Base-by-base conservation (phyloP, 2,113 vertebrate species). In the Oryctolagus cuniculus region DNA sequence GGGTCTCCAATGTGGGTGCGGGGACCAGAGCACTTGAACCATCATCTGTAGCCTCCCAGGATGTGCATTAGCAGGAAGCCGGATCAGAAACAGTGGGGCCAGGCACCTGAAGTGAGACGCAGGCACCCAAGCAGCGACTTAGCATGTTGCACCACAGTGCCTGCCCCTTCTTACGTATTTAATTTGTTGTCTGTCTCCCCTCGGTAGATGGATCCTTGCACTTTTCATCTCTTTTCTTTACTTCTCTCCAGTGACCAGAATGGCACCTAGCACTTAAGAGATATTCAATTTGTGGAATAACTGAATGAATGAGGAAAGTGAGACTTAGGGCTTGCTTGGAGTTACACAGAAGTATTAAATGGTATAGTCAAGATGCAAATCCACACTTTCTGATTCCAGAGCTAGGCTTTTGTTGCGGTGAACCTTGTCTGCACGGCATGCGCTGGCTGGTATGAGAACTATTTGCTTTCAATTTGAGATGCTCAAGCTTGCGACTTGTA, bases 191-290 rank as follows among this genome's bases (percentile, higher is more conserved):
- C 72, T 58, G 29, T 73, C 24, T 82, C 31, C 31, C 31, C 31
- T 15, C n/a, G n/a, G 3, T 64, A 51, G n/a, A 73, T 67, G 17
- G 17, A 58, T 58, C 55, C 13, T 66, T 66, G 74, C 80, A 55
- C 69, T 86, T 44, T 66, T 78, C 64, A 34, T 78, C 38, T 91
- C 24, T 55, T 24, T 87, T 95, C 22, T 90, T 81, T 25, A 67
- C 24, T 44, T 58, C 8, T 67, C 12, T 34, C 34, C 34, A 81
- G 34, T 58, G 36, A 0, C 44, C 29, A 34, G 67, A 69, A 61
- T 29, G 22, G 5, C 36, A n/a, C 22, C 8, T 38, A 16, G 29
- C 44, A 75, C n/a, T 9, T 2, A 78, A 70, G 16, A 88, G 73
- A 79, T 31, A 78, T 27, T 17, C 34, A 34, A 55, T 34, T 80